Percentiles rank a stretch among this genome's conserved stretches.
Conservation (phyloP, 2,113 vertebrate genomes). For the Equus przewalskii region DNA sequence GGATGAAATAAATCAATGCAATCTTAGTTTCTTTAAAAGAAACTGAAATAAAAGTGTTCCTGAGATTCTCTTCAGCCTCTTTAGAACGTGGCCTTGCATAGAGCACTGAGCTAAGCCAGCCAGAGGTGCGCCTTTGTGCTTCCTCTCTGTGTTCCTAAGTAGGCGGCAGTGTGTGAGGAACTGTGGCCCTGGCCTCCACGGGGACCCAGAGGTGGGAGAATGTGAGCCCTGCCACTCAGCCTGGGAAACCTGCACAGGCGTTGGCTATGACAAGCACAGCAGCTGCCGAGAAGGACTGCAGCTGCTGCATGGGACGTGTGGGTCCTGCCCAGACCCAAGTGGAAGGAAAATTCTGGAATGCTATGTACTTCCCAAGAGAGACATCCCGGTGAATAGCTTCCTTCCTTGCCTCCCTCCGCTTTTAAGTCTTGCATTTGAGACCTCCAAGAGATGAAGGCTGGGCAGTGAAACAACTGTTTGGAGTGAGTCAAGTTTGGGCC, state of each 20-base stretch:
- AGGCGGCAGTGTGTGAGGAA: constrained; percentile 87
- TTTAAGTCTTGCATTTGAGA: not conserved
- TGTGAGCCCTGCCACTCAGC: constrained; percentile 92
- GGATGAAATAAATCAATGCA: not conserved
- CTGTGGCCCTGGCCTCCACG: constrained; percentile 91
- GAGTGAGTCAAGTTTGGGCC: not conserved
- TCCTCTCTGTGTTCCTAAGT: not conserved
- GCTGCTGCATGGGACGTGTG: constrained; percentile 84
- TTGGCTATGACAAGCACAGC: constrained; percentile 88
- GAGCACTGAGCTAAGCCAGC: not conserved
- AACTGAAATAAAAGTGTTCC: not conserved
- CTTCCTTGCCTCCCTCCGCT: not conserved
- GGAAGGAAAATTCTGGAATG: constrained; percentile 84
- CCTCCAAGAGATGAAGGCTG: not conserved
- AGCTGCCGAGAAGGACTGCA: constrained; percentile 85
- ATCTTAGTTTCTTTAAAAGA: constrained; percentile 36
- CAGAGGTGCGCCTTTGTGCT: not conserved
- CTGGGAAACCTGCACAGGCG: constrained; percentile 91
- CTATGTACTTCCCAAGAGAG: constrained; percentile 85
- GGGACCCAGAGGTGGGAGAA: constrained; percentile 85
- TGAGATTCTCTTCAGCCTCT: not conserved
- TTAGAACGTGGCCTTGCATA: not conserved
- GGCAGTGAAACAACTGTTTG: not conserved
- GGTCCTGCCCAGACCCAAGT: constrained; percentile 42
- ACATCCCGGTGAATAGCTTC: not conserved